Percentiles rank a stretch among this genome's conserved stretches.
Evolutionary conservation across 2,797 vertebrate species (phyloP).

Genomic region (Furcifer pardalis): DNA sequence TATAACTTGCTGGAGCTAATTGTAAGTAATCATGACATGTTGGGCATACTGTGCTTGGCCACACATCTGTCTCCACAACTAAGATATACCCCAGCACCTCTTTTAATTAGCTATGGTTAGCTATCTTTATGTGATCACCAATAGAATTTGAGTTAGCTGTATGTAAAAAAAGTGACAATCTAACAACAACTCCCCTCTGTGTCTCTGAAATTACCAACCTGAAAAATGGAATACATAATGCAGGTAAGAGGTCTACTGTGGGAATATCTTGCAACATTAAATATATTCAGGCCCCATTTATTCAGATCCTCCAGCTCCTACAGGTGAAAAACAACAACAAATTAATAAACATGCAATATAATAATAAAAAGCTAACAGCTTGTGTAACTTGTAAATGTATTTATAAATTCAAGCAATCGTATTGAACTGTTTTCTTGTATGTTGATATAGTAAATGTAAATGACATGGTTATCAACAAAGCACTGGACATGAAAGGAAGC

Average conservation of each 20-base stretch:
- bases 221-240: constrained; percentile 97
- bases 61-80: no score
- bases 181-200: rapidly evolving
- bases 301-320: constrained; percentile 96
- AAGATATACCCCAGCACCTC: no score
- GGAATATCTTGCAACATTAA: constrained; percentile 91
- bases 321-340: constrained; percentile 6
- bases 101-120: no score
- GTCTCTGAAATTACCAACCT: constrained; percentile 78
- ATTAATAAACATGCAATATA: rapidly evolving
- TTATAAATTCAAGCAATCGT: background rate
- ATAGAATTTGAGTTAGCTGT: background rate
- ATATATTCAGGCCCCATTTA: constrained; percentile 98
- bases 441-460: background rate
- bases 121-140: no score
- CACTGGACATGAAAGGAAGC: background rate
- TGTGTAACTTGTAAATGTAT: background rate
- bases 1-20: no score
- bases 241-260: constrained; percentile 94
- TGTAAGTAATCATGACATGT: no score
- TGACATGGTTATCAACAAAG: background rate
- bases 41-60: no score
- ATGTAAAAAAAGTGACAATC: rapidly evolving
- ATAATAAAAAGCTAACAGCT: background rate
- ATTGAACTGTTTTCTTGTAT: background rate